Evolutionary conservation across 2,113 vertebrate genomes (phyloP).

Genomic region (Neopipo cinnamomea): DNA sequence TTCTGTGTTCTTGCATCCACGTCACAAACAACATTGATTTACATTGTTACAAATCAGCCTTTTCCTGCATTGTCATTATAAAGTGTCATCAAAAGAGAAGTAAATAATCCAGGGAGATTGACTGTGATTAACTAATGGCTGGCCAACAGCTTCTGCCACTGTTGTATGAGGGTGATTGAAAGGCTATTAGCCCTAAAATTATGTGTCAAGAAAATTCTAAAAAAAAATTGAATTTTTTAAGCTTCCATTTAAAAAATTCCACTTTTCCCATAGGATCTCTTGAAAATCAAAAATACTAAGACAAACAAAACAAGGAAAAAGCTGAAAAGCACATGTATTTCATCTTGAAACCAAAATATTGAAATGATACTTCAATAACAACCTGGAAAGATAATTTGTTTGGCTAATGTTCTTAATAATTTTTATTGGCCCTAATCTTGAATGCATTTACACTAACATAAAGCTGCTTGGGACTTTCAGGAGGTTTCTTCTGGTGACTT

Average conservation of each 20-base stretch:
- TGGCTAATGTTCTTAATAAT: not conserved
- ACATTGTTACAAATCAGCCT: not conserved
- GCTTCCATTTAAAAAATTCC: not conserved
- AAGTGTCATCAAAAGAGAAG: not conserved
- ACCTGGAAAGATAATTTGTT: not conserved
- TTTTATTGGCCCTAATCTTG: not conserved
- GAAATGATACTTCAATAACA: not conserved
- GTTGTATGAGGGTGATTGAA: not conserved
- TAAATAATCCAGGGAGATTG: not conserved
- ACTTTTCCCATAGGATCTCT: not conserved
- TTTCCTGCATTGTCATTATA: not conserved
- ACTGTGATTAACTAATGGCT: not conserved
- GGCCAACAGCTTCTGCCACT: not conserved
- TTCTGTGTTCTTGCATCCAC: not conserved
- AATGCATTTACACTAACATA: fast-evolving
- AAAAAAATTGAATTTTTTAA: not conserved
- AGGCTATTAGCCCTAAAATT: not conserved
- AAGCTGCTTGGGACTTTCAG: not conserved
- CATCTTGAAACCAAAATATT: not conserved
- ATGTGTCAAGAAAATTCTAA: not conserved
- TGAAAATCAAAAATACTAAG: not conserved
- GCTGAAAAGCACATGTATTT: not conserved
- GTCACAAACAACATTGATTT: not conserved
- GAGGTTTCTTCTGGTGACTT: not conserved
- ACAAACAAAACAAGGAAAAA: not conserved